Evolutionary conservation across 2,797 vertebrate genomes (phyloP).

Genomic region (Huso huso): DNA sequence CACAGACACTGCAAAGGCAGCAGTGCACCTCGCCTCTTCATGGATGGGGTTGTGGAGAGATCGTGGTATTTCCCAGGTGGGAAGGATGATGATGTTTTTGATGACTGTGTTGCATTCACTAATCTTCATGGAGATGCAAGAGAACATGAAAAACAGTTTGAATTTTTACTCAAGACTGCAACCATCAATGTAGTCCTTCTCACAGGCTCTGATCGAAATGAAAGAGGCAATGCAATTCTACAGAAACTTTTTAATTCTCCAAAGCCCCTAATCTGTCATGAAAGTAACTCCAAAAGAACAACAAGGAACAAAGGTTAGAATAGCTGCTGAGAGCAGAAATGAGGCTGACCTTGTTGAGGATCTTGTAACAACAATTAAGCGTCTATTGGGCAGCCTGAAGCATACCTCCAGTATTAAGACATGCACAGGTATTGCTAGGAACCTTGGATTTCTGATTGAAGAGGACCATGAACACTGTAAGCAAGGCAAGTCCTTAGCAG

Average conservation of each 20-base stretch:
- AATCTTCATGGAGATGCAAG: slow-evolving; percentile 51
- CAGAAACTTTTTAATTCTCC: slow-evolving; percentile 15
- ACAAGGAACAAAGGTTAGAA: slow-evolving; percentile 12
- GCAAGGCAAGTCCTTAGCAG: slow-evolving; percentile 34
- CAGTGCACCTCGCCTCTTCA: slow-evolving; percentile 29
- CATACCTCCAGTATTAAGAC: slow-evolving; percentile 20
- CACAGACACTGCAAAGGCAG: slow-evolving; percentile 36
- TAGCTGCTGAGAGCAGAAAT: slow-evolving; percentile 40
- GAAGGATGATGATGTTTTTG: slow-evolving; percentile 29
- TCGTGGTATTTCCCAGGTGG: slow-evolving; percentile 38
- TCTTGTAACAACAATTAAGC: slow-evolving; percentile 20
- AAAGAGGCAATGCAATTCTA: slow-evolving; percentile 17
- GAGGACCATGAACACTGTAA: slow-evolving; percentile 27
- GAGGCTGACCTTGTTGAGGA: slow-evolving; percentile 33
- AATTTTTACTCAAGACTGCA: slow-evolving; percentile 35
- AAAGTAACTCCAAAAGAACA: not conserved
- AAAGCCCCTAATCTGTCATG: slow-evolving; percentile 35
- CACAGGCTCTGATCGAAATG: slow-evolving; percentile 16
- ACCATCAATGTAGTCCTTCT: slow-evolving; percentile 36
- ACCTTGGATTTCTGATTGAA: slow-evolving; percentile 30
- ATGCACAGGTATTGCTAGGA: slow-evolving; percentile 23
- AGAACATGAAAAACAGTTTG: slow-evolving; percentile 32
- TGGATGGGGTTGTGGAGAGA: slow-evolving; percentile 40
- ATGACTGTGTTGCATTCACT: slow-evolving; percentile 36
- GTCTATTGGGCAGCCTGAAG: slow-evolving; percentile 6